phyloP scores from a whole-genome alignment of 2,797 vertebrate species.

The Xerus rutilus region DNA sequence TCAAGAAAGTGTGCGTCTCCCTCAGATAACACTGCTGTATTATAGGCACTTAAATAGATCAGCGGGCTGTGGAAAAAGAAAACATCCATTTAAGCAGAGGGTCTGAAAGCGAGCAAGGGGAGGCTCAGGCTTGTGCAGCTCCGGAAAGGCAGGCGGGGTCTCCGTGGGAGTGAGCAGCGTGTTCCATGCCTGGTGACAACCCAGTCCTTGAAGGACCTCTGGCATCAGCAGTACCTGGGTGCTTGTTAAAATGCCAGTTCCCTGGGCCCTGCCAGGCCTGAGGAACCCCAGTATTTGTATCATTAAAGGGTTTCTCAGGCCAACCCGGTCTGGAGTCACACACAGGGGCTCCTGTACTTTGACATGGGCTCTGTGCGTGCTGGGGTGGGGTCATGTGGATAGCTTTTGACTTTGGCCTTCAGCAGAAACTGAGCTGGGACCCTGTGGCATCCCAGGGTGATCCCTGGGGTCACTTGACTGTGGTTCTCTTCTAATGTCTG shows the following conservation, averaged over 20 bases:
- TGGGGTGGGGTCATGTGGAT: too few relatives aligned
- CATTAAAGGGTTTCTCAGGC: background rate
- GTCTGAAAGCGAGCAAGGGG: background rate
- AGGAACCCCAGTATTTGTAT: background rate
- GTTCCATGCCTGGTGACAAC: background rate
- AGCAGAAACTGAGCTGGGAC: too few relatives aligned
- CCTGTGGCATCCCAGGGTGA: too few relatives aligned
- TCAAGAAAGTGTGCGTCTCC: background rate
- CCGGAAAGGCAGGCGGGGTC: fast-evolving
- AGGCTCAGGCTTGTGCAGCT: background rate
- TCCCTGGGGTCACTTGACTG: background rate
- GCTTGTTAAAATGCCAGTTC: background rate
- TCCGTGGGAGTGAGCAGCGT: fast-evolving
- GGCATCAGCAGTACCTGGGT: fast-evolving
- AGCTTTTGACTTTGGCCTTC: too few relatives aligned
- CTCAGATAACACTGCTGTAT: slow-evolving; percentile 30
- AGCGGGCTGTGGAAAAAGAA: background rate
- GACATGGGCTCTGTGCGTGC: too few relatives aligned
- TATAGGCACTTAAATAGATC: background rate
- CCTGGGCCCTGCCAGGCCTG: background rate
- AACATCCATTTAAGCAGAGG: background rate
- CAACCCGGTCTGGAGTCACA: background rate
- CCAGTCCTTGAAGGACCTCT: background rate
- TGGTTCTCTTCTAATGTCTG: background rate
- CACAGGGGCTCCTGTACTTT: too few relatives aligned